Evolutionary conservation across 2,113 vertebrate species (phyloP), one percentile per base, ranked within the genome.

Genomic region (Bubo scandiacus): DNA sequence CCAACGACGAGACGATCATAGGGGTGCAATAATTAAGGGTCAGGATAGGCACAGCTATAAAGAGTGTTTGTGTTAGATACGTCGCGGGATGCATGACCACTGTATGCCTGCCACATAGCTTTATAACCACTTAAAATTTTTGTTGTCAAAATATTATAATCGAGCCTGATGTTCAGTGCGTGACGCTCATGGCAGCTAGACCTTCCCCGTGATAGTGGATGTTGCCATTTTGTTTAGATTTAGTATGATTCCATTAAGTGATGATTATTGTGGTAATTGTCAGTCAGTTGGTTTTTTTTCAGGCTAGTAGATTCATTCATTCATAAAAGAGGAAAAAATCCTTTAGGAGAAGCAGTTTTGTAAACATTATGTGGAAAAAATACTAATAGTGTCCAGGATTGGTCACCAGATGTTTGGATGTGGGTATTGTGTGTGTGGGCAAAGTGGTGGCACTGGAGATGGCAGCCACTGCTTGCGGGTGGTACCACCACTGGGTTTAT

Each of bases 381-480:
- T 52, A 20, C 34, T 57, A 3, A 10, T 2, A 42, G 10, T 20
- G 32, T 12, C 32, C 36, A 38, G 54, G n/a, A 30, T 61, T 61
- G 47, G 11, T 26, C n/a, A 20, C 1, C 1, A 15, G 36, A 2
- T 0, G 16, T 63, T 87, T 1, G 29, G 20, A 13, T 36, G 49
- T 2, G 22, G 77, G 1, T 75, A 1, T 13, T 26, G 47, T 15
- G 34, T 67, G 52, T 2, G 0, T 1, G 49, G 65, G 13, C 5
- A 1, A 3, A 45, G 38, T 6, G 40, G 43, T 61, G 68, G 43
- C 59, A 4, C 43, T 11, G 25, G 38, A 54, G 68, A 3, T 45
- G 47, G 59, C 42, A 14, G 47, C 12, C 42, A 0, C 34, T 9
- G 67, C 55, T 63, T 0, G 0, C 0, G 1, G 12, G 32, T 21